phyloP scores from a whole-genome alignment of 2,888 invertebrate species.

The Acheta domesticus region DNA sequence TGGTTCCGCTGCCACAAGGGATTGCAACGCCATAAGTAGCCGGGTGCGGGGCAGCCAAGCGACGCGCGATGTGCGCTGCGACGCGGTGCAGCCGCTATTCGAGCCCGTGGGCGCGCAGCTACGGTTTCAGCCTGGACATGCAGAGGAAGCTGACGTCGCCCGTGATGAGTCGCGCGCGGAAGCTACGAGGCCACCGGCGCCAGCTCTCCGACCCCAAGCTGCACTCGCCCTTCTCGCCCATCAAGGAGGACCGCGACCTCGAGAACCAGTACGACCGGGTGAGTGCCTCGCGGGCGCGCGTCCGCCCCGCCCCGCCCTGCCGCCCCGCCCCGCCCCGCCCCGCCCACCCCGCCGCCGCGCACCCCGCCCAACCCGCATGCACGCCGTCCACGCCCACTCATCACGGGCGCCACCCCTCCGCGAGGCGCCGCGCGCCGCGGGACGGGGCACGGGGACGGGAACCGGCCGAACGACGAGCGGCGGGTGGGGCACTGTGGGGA shows the following conservation, averaged over 20 bases:
- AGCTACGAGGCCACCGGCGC: constrained; percentile 50
- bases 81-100: no score
- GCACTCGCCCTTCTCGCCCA: constrained; percentile 52
- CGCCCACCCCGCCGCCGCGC: not conserved
- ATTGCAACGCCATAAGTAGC: no score
- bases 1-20: no score
- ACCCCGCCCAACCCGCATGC: not conserved
- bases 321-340: not conserved
- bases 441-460: not conserved
- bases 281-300: constrained; percentile 23
- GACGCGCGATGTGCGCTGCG: no score
- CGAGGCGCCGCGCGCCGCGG: constrained; percentile 4
- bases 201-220: constrained; percentile 56
- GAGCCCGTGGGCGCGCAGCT: not conserved
- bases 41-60: no score
- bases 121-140: constrained; percentile 41
- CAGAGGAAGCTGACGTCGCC: constrained; percentile 42
- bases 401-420: not conserved
- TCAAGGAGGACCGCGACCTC: constrained; percentile 51
- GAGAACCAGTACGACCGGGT: constrained; percentile 46
- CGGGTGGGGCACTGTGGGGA: no score
- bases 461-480: no score
- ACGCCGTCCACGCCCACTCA: not conserved
- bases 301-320: constrained; percentile 3
- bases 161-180: constrained; percentile 42